Evolutionary conservation across 1,140 invertebrate species (phyloP).

Genomic region (Proales similis): DNA sequence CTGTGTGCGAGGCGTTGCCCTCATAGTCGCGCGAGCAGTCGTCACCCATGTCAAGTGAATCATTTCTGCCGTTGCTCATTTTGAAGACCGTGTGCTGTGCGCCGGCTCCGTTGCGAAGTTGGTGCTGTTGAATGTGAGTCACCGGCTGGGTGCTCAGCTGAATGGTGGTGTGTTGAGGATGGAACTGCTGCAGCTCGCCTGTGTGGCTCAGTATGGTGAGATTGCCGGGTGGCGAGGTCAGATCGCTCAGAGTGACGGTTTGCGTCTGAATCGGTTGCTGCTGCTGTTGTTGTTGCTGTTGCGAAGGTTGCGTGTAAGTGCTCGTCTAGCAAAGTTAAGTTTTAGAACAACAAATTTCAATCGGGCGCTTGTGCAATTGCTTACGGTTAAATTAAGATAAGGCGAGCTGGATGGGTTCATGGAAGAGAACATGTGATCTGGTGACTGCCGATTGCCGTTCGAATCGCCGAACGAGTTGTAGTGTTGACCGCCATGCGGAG

Average conservation of each 20-base stretch:
- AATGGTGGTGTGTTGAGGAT: neutral
- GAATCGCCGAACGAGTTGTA: no score
- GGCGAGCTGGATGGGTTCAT: no score
- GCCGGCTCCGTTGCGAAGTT: neutral
- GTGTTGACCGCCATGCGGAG: no score
- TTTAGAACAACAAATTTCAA: no score
- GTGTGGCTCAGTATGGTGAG: neutral
- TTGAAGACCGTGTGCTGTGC: neutral
- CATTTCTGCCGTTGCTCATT: neutral
- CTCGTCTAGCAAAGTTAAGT: no score
- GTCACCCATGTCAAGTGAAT: neutral
- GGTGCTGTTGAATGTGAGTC: neutral
- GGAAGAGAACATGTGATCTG: conserved; percentile 9
- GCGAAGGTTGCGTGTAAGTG: neutral
- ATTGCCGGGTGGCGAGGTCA: no score
- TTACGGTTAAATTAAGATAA: no score
- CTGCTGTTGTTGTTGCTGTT: neutral
- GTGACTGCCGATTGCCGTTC: neutral
- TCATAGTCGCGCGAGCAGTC: conserved; percentile 1
- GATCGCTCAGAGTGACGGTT: no score
- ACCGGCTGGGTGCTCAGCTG: neutral
- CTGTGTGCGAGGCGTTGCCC: conserved; percentile 26
- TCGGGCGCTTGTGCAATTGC: no score
- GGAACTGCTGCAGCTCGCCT: neutral
- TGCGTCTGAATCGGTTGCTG: neutral